Percentiles rank a stretch among this genome's conserved stretches.
phyloP scores from a whole-genome alignment of 2,888 invertebrate species.

The Melitaea athalia region DNA sequence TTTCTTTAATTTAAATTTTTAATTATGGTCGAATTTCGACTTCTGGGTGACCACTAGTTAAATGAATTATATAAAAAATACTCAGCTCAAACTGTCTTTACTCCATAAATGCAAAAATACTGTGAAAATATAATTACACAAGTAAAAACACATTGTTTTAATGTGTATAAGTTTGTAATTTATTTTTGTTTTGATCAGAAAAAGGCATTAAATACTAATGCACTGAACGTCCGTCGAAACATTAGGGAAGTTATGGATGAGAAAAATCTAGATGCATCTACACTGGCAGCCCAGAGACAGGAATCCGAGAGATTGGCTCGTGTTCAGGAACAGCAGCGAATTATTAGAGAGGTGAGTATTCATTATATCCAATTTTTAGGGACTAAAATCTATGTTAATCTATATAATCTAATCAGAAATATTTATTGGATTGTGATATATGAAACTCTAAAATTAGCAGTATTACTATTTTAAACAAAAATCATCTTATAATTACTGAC shows the following conservation, averaged over 20 bases:
- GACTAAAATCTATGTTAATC: background rate
- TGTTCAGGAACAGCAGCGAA: slow-evolving; percentile 92
- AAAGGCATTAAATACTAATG: slow-evolving; percentile 63
- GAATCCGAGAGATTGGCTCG: slow-evolving; percentile 93
- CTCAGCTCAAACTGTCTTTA: too few species aligned
- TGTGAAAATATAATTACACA: too few species aligned
- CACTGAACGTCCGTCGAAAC: slow-evolving; percentile 89
- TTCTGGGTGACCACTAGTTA: too few species aligned
- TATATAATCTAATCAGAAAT: background rate
- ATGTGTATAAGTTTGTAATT: slow-evolving; percentile 3
- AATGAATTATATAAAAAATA: too few species aligned
- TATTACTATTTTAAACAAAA: too few species aligned
- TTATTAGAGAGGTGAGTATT: slow-evolving; percentile 85
- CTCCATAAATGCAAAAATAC: too few species aligned
- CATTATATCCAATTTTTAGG: background rate
- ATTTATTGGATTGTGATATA: background rate
- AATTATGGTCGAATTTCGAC: too few species aligned
- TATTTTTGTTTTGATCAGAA: slow-evolving; percentile 60
- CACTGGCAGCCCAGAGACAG: slow-evolving; percentile 94
- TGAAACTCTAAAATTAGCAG: too few species aligned
- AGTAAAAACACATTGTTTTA: background rate
- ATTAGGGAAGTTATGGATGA: slow-evolving; percentile 97
- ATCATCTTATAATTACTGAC: too few species aligned
- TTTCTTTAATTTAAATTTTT: too few species aligned
- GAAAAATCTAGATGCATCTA: slow-evolving; percentile 95